Evolutionary conservation across 2,888 invertebrate species (phyloP).

Genomic region (Girardia tigrina): DNA sequence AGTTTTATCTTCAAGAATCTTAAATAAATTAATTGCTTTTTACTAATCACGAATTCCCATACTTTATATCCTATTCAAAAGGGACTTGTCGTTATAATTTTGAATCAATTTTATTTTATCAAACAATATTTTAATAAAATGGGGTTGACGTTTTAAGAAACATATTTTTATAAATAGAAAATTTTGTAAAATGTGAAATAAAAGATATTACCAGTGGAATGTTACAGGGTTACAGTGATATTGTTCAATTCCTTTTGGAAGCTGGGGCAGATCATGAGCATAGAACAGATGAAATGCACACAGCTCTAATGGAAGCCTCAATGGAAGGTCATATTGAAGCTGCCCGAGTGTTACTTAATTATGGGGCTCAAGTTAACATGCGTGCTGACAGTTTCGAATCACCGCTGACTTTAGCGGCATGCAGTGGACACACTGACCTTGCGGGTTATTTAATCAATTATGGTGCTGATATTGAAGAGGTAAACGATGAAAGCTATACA

Average conservation of each 20-base stretch:
- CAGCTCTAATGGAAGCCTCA: constrained; percentile 94
- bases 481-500: constrained; percentile 97
- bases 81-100: too few relatives aligned
- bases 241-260: constrained; percentile 66
- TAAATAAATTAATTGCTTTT: too few relatives aligned
- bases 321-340: constrained; percentile 89
- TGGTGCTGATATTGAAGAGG: constrained; percentile 95
- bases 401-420: constrained; percentile 87
- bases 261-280: constrained; percentile 92
- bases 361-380: constrained; percentile 79
- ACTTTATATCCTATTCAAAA: too few relatives aligned
- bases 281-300: constrained; percentile 99
- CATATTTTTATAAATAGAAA: too few relatives aligned
- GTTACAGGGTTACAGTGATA: constrained; percentile 33
- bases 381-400: constrained; percentile 98
- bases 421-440: constrained; percentile 92
- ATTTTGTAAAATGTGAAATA: too few relatives aligned
- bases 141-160: too few relatives aligned
- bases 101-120: too few relatives aligned
- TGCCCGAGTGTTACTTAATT: constrained; percentile 72
- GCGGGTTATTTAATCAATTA: constrained; percentile 84
- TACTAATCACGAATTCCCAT: too few relatives aligned
- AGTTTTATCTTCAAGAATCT: too few relatives aligned
- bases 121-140: too few relatives aligned
- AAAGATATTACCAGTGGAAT: neutral